Evolutionary conservation across 2,797 vertebrate species (phyloP).

Genomic region (Echeneis naucrates): DNA sequence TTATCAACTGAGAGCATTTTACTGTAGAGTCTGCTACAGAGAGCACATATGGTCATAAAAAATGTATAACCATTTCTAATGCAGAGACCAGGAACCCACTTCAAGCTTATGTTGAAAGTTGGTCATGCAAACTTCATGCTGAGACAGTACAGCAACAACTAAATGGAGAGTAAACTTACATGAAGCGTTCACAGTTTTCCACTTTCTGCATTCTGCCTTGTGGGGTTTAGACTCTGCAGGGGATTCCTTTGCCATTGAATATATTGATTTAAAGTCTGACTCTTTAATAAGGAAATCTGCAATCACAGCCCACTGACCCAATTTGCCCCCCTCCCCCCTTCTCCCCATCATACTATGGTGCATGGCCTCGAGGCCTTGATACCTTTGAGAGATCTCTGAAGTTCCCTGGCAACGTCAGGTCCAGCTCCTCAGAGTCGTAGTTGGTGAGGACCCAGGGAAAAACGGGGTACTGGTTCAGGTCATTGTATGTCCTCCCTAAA

Average conservation of each 20-base stretch:
- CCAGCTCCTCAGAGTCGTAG: slow-evolving; percentile 96
- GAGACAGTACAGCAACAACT: slow-evolving; percentile 19
- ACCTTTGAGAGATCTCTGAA: slow-evolving; percentile 99
- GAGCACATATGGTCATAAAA: neutral
- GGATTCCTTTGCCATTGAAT: slow-evolving; percentile 49
- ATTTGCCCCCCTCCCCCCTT: neutral
- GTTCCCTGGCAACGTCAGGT: slow-evolving; percentile 96
- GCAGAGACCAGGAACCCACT: slow-evolving; percentile 16
- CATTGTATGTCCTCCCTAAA: slow-evolving; percentile 96
- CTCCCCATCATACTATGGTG: slow-evolving; percentile 19
- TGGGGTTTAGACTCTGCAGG: slow-evolving; percentile 37
- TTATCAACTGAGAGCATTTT: neutral
- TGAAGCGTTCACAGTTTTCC: slow-evolving; percentile 29
- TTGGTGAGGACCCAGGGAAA: slow-evolving; percentile 99
- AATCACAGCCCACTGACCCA: slow-evolving; percentile 28
- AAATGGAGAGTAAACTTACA: slow-evolving; percentile 24
- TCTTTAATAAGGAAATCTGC: slow-evolving; percentile 64
- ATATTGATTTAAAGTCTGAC: slow-evolving; percentile 57
- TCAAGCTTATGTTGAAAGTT: slow-evolving; percentile 7
- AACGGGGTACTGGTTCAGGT: slow-evolving; percentile 97
- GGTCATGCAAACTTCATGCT: slow-evolving; percentile 12
- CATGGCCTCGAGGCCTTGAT: slow-evolving; percentile 67
- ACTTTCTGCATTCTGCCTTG: slow-evolving; percentile 31
- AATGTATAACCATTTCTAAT: slow-evolving; percentile 11
- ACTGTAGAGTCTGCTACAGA: neutral